Evolutionary conservation across 2,888 invertebrate genomes (phyloP).

Genomic region (Ptychoptera albimana): DNA sequence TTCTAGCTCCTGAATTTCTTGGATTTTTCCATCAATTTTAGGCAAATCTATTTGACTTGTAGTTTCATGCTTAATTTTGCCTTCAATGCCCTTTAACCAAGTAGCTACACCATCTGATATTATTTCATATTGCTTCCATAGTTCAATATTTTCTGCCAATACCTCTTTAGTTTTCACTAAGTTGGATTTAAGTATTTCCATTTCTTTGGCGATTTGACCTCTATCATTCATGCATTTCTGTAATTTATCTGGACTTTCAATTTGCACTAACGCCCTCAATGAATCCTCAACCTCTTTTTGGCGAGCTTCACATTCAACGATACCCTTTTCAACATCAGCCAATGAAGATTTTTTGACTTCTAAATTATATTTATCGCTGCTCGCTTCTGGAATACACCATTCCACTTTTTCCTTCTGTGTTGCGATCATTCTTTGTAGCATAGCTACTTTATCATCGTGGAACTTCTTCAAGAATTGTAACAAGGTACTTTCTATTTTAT

Average conservation of each 20-base stretch:
- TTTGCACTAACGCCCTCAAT: conserved; percentile 49
- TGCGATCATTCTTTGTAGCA: conserved; percentile 62
- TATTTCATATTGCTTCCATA: conserved; percentile 70
- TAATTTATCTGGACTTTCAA: conserved; percentile 55
- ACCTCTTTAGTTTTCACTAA: conserved; percentile 48
- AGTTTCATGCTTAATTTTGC: conserved; percentile 54
- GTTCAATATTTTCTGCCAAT: conserved; percentile 50
- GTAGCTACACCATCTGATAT: conserved; percentile 55
- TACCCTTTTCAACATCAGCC: conserved; percentile 54
- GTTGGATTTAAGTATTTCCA: conserved; percentile 51
- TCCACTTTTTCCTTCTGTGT: conserved; percentile 74
- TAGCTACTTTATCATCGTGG: conserved; percentile 68
- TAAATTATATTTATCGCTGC: conserved; percentile 80
- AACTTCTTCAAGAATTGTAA: conserved; percentile 72
- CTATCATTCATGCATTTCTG: conserved; percentile 16
- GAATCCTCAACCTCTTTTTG: conserved; percentile 54
- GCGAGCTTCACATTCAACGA: conserved; percentile 51
- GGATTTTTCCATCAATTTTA: conserved; percentile 50
- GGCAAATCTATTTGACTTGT: conserved; percentile 51
- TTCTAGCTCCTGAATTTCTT: conserved; percentile 45
- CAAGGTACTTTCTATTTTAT: conserved; percentile 66
- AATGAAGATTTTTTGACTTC: conserved; percentile 78
- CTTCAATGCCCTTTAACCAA: conserved; percentile 69
- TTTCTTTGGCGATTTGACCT: conserved; percentile 33
- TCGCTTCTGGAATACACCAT: conserved; percentile 81